phyloP scores from a whole-genome alignment of 2,888 invertebrate species.

The Bursaphelenchus okinawaensis region DNA sequence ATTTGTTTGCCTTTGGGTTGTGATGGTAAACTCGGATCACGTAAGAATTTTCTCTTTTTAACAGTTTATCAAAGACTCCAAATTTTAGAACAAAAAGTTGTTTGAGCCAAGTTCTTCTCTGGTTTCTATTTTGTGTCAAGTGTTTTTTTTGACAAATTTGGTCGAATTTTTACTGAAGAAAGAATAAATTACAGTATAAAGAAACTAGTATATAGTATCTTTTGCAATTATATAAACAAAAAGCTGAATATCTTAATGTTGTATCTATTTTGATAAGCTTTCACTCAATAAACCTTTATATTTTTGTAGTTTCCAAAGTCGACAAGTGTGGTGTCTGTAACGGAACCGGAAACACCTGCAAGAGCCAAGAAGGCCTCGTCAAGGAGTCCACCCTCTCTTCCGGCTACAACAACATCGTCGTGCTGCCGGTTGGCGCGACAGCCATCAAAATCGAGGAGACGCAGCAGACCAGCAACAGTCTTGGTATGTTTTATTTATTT shows the following conservation, averaged over 20 bases:
- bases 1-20: constrained; percentile 88
- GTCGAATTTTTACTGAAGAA: too few species aligned
- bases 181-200: too few species aligned
- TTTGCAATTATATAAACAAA: too few species aligned
- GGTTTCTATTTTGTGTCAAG: too few species aligned
- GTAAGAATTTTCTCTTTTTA: constrained; percentile 30
- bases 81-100: too few species aligned
- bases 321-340: constrained; percentile 86
- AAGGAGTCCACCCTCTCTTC: constrained; percentile 60
- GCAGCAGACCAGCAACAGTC: constrained; percentile 78
- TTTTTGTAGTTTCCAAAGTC: constrained; percentile 66
- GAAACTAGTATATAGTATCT: too few species aligned
- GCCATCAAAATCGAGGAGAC: constrained; percentile 76
- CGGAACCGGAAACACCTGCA: constrained; percentile 78
- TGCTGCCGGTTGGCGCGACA: constrained; percentile 87
- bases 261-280: not conserved
- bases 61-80: too few species aligned
- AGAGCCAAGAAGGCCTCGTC: constrained; percentile 70
- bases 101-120: too few species aligned
- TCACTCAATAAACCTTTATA: too few species aligned
- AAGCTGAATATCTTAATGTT: too few species aligned
- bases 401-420: constrained; percentile 86
- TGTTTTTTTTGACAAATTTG: too few species aligned
- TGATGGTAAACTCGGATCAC: constrained; percentile 85
- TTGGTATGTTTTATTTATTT: constrained; percentile 65